Evolutionary conservation across 2,113 vertebrate genomes (phyloP), one percentile per base, ranked within the genome.

Genomic region (Cebidichthys violaceus): DNA sequence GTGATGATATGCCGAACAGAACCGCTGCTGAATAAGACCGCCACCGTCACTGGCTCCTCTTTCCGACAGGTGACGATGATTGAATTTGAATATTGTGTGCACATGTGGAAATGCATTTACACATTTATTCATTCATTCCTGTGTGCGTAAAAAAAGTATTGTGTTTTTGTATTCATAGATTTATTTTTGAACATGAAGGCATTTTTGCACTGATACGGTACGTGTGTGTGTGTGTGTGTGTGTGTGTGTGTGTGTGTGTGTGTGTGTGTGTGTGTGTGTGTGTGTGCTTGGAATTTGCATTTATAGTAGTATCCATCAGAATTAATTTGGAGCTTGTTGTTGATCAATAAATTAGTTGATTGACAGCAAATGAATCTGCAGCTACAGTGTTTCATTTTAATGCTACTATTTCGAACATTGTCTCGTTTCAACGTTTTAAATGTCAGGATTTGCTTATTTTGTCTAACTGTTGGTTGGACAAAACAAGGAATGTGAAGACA

Each of bases 1-100:
- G 75, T 70, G 79, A 86, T 82, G 86, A 84, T 67, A 78, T 8
- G 73, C 66, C 72, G 55, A 41, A 66, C 77, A 80, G 52, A 71
- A 6, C 61, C 70, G 81, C 41, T 68, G 70, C 33, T 75, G 69
- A 82, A 77, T 66, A 33, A 79, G 50, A 37, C 70, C 31, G 69
- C 69, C 31, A 18, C 65, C 22, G 35, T 60, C 31, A 31, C 61
- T 18, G 45, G 73, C 33, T 47, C 59, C 29, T 35, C 68, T 70
- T 66, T 64, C 76, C 72, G 31, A 74, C 31, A 45, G 75, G n/a
- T 41, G 73, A 9, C 64, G 66, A 5, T 77, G 70, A 81, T 69
- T 82, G 75, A 70, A 52, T 70, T 24, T 80, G 73, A 82, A 81
- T 20, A 22, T 60, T 72, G 47, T 37, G 50, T 71, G 62, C 33